Percentiles rank a stretch among this genome's conserved stretches.
phyloP scores from a whole-genome alignment of 2,113 vertebrate genomes.

The Scophthalmus maximus region DNA sequence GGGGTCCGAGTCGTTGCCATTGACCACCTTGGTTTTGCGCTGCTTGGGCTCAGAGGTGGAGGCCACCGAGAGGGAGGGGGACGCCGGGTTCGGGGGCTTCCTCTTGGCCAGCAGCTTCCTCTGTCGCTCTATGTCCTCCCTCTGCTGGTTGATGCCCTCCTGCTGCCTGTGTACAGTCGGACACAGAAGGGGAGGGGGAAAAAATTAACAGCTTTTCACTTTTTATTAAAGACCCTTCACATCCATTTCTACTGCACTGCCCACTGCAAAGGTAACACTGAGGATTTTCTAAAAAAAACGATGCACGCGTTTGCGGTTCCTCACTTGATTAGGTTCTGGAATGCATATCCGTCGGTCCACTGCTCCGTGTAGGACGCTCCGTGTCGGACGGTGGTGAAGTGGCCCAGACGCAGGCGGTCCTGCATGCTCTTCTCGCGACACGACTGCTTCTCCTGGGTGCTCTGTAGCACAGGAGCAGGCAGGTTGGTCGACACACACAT shows the following conservation, averaged over 20 bases:
- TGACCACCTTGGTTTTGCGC: constrained; percentile 98
- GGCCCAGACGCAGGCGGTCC: constrained; percentile 96
- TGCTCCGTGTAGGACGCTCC: constrained; percentile 99
- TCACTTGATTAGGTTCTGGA: constrained; percentile 99
- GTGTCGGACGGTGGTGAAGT: constrained; percentile 98
- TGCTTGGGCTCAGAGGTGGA: constrained; percentile 96
- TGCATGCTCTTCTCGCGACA: constrained; percentile 99
- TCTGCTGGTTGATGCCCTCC: constrained; percentile 99
- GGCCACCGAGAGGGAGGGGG: constrained; percentile 92
- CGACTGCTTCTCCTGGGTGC: constrained; percentile 98
- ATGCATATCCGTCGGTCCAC: constrained; percentile 99
- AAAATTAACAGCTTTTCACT: not conserved
- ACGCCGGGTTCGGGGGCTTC: constrained; percentile 94
- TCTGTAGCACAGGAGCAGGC: constrained; percentile 80
- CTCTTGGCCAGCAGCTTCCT: constrained; percentile 97
- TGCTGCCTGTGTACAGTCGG: constrained; percentile 88
- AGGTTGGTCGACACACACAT: too few relatives aligned
- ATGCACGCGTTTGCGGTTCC: constrained; percentile 3
- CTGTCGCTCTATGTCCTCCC: constrained; percentile 99
- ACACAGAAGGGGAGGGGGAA: not conserved
- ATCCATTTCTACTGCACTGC: not conserved
- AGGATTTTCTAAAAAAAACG: not conserved
- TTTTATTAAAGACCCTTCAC: not conserved
- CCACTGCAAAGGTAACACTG: too few relatives aligned
- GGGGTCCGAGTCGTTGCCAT: constrained; percentile 97